Evolutionary conservation across 2,113 vertebrate species (phyloP), one percentile per base, ranked within the genome.

Genomic region (Eulemur rufifrons): DNA sequence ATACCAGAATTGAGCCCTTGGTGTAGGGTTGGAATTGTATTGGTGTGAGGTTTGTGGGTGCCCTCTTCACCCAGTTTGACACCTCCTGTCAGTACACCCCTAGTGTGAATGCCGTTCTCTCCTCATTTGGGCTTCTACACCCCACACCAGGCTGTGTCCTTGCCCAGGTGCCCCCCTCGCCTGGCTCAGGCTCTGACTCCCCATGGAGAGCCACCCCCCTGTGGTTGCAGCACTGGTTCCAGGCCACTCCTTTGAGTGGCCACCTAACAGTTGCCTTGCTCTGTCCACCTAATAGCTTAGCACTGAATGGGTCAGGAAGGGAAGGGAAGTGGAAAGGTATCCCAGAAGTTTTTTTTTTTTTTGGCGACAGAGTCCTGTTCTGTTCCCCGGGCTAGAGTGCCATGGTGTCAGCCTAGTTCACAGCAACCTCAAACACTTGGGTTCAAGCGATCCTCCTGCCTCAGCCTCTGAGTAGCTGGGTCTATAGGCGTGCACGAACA

Each of bases 1-100:
- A 11, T 14, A 11, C 1, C 20, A 50, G 89, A 84, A 17, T 0
- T 0, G 54, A 64, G 34, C 32, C 3, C 18, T 37, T 52, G n/a
- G 21, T 39, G 21, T 21, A 20, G 37, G 52, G 6, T 25, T 83
- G 82, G 68, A 84, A 88, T 8, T n/a, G 87, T n/a, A 14, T 25
- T 14, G 8, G 56, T 4, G 56, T 82, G 86, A 64, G 27, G 37
- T 73, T 85, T 34, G 13, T 39, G 52, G 74, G 37, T 78, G 50
- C 42, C n/a, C 21, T 83, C 34, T 63, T 64, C 29, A 54, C 29
- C 8, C 85, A 56, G 39, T 5, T 2, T 29, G 39, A 23, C 25
- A 39, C 14, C 34, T 74, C 68, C n/a, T 52, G 21, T 50, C 86
- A 34, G 69, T 27, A 39, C 9, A 27, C 69, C 50, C 34, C 1